Evolutionary conservation across 2,888 invertebrate species (phyloP), one percentile per base, ranked within the genome.

Genomic region (Trichopoda pennipes): DNA sequence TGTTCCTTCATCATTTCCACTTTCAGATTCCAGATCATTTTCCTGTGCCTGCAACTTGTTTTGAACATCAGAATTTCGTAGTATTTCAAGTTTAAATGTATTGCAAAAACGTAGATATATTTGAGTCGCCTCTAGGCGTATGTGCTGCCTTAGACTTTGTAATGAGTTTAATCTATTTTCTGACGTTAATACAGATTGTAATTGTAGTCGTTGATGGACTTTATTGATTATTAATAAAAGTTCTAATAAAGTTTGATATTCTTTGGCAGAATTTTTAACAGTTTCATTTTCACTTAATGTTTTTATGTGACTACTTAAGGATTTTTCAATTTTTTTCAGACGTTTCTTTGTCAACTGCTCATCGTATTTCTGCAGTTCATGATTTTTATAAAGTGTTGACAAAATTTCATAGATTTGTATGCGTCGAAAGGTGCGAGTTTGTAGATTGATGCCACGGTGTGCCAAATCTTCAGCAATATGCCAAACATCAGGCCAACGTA

Each of bases 331-430:
- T 55, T 72, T 78, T 21, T 84, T 86, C 8, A 87, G 77, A 23
- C 84, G 69, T 68, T 86, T 85, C 68, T 84, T 86, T 1, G 87
- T 51, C 0, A 49, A 38, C 10, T 85, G 80, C 17, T 81, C 77
- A 55, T 88, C 83, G 32, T 85, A 79, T 55, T 84, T 86, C n/a
- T 88, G 85, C 4, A 89, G 73, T 56, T 87, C 86, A 68, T 86
- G 90, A 85, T 94, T 93, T 61, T 92, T 92, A 88, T 94, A 95
- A 84, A 95, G 94, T 3, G 93, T 91, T n/a, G 92, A 91, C 58
- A 95, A 88, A 77, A 95, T 90, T 86, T 95, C 94, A 1, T 94
- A 86, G 0, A 94, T 94, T 90, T 95, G 95, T 82, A 93, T 93
- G 55, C 94, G 92, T 28, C 94, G 92, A 86, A 94, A 95, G 38